These are phyloP conservation scores for Muscidifurax raptorellus DNA, from an alignment of 1,140 invertebrate species.

Conservation along the genomic window DNA sequence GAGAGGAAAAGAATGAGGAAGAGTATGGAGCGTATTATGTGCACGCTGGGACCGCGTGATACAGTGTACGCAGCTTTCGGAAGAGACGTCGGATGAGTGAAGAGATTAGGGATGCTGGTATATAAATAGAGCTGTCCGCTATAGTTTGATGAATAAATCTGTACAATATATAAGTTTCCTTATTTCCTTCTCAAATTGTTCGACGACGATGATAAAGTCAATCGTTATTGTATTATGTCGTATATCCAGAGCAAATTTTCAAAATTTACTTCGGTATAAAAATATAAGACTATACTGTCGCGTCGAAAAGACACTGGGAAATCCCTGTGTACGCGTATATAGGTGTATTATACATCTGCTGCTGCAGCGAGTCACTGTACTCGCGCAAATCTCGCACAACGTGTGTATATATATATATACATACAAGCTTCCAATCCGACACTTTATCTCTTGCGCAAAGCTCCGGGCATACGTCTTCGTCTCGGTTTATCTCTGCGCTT, in stretches of 20 bases:
- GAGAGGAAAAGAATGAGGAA: neutral
- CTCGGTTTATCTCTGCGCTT: conserved; percentile 61
- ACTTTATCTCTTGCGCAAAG: conserved; percentile 60
- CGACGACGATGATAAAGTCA: no score
- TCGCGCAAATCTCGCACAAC: conserved; percentile 17
- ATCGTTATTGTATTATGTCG: no score
- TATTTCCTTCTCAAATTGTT: no score
- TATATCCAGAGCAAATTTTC: no score
- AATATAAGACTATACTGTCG: no score
- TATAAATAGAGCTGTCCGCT: no score
- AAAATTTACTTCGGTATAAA: no score
- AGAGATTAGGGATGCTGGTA: neutral
- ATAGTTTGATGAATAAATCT: no score
- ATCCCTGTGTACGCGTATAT: neutral
- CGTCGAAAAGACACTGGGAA: no score
- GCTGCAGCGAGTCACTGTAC: neutral
- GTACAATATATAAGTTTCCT: no score
- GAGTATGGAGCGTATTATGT: conserved; percentile 6
- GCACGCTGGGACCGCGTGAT: conserved; percentile 10
- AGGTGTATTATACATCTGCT: no score
- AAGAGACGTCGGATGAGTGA: neutral
- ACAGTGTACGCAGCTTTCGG: neutral
- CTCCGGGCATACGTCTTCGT: conserved; percentile 63
- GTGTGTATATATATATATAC: no score
- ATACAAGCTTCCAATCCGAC: conserved; percentile 43